These are phyloP conservation scores for Leptinotarsa peninsularis DNA, from an alignment of 2,888 invertebrate species.

Conservation along the genomic window DNA sequence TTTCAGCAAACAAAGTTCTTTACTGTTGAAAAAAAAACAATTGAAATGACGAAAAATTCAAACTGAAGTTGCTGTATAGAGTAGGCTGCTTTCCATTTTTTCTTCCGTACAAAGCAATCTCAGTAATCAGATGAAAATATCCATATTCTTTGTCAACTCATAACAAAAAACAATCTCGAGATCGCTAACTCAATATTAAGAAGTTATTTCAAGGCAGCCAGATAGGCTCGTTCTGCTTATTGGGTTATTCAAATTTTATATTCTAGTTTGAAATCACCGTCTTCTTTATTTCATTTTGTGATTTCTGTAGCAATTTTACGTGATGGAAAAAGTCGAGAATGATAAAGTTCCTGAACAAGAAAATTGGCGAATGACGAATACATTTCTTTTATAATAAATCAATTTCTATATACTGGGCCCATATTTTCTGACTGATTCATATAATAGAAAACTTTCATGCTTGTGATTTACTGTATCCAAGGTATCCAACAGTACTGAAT, in stretches of 20 bases:
- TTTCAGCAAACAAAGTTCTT: too few relatives aligned
- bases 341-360: neutral
- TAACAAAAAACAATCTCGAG: conserved; percentile 56
- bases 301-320: conserved; percentile 37
- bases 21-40: too few relatives aligned
- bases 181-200: conserved; percentile 57
- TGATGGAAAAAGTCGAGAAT: conserved; percentile 19
- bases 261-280: conserved; percentile 47
- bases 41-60: too few relatives aligned
- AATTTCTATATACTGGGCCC: neutral
- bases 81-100: neutral
- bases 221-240: conserved; percentile 49
- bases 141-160: conserved; percentile 44
- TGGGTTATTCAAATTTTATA: conserved; percentile 57
- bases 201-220: conserved; percentile 54
- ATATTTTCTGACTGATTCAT: neutral
- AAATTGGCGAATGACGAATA: conserved; percentile 7
- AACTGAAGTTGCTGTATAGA: neutral
- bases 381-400: neutral
- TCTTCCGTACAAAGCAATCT: conserved; percentile 27
- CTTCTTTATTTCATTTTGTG: conserved; percentile 46
- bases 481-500: too few relatives aligned
- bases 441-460: too few relatives aligned
- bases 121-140: conserved; percentile 38
- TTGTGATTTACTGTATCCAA: too few relatives aligned